Conservation (phyloP, 2,888 invertebrate genomes). For the Parascotia fuliginaria region DNA sequence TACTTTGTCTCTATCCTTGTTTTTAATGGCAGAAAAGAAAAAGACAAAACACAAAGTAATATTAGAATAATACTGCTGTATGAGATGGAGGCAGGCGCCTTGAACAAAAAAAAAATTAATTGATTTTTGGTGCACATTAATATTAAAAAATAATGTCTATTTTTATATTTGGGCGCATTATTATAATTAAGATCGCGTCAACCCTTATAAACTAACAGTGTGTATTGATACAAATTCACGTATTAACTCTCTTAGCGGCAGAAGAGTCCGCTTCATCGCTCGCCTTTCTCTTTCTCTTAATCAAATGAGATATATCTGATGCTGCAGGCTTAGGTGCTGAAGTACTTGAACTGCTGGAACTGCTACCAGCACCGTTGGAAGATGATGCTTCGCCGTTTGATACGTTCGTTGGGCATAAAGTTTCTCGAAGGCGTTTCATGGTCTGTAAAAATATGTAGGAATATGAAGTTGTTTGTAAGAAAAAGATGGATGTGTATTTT, state of each 20-base stretch:
- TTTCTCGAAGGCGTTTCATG: constrained; percentile 72
- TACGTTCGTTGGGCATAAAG: constrained; percentile 64
- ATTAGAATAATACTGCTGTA: no score
- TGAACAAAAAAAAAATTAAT: no score
- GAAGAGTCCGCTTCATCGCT: constrained; percentile 85
- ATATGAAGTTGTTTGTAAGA: no score
- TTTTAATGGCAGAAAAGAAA: no score
- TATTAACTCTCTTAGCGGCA: constrained; percentile 86
- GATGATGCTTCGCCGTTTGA: constrained; percentile 61
- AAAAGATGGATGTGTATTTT: background rate
- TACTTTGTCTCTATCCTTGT: no score
- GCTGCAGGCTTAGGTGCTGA: constrained; percentile 87
- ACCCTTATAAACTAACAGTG: constrained; percentile 23
- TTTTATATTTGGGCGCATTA: constrained; percentile 3
- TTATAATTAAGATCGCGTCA: constrained; percentile 20
- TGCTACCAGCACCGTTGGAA: constrained; percentile 46
- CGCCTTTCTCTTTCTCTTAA: constrained; percentile 91
- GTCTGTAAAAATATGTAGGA: no score
- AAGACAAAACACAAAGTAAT: no score
- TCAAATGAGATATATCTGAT: constrained; percentile 92
- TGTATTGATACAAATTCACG: constrained; percentile 52
- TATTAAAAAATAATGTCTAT: background rate
- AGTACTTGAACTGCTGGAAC: constrained; percentile 51
- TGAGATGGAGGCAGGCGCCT: no score
- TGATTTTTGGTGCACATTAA: no score